phyloP scores from a whole-genome alignment of 2,113 vertebrate genomes.

The Chaetorhynchus papuensis region DNA sequence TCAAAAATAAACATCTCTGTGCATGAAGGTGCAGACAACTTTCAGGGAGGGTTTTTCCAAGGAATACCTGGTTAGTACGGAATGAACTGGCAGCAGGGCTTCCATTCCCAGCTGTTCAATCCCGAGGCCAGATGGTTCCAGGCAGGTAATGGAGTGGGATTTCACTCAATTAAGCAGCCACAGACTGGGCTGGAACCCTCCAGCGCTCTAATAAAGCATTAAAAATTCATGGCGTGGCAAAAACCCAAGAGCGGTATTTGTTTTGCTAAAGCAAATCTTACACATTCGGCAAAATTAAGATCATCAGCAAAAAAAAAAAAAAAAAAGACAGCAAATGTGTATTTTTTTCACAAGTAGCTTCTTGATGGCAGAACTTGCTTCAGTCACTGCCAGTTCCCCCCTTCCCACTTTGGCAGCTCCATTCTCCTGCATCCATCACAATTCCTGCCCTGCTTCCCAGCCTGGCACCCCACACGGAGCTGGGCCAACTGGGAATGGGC shows the following conservation, averaged over 20 bases:
- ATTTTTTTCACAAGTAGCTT: constrained; percentile 20
- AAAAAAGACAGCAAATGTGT: neutral
- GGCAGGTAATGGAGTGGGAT: neutral
- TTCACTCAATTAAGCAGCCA: neutral
- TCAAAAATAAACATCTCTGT: fast-evolving
- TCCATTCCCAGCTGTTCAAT: neutral
- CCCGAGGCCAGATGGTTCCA: neutral
- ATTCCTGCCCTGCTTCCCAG: neutral
- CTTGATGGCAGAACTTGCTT: neutral
- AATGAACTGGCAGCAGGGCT: neutral
- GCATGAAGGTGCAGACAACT: fast-evolving
- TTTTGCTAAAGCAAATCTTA: constrained; percentile 48
- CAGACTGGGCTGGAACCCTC: neutral
- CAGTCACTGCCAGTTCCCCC: neutral
- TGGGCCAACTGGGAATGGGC: neutral
- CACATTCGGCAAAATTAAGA: neutral
- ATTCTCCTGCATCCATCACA: fast-evolving
- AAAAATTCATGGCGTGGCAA: constrained; percentile 31
- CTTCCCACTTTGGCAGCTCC: neutral
- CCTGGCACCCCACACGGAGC: neutral
- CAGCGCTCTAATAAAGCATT: neutral
- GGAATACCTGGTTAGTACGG: neutral
- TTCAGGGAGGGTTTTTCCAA: neutral
- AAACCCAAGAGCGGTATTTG: constrained; percentile 19
- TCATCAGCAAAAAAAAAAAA: neutral